These are phyloP conservation scores for Rhyacichthys aspro DNA, from an alignment of 2,797 vertebrate genomes.

Conservation along the genomic window DNA sequence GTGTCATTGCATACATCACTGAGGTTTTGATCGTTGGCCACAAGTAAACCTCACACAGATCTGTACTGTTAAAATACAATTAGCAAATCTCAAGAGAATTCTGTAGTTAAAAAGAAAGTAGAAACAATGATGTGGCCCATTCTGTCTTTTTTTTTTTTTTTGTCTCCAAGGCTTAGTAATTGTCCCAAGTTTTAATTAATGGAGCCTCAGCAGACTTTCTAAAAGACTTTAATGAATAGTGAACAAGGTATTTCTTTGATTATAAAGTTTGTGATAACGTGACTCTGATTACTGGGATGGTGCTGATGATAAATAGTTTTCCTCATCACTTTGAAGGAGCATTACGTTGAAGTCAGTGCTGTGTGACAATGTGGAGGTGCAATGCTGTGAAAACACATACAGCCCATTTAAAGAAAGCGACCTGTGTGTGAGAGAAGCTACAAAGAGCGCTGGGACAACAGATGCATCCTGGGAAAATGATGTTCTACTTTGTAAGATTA, in stretches of 20 bases:
- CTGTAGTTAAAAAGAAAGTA: not conserved
- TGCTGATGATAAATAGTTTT: not conserved
- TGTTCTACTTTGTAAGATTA: conserved; percentile 45
- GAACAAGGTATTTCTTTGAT: conserved; percentile 8
- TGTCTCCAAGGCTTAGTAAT: conserved; percentile 8
- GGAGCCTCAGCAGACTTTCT: conserved; percentile 4
- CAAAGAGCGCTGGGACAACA: conserved; percentile 28
- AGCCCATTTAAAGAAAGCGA: conserved; percentile 5
- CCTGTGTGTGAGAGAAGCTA: not conserved
- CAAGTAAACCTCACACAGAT: too few species aligned
- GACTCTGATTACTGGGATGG: not conserved
- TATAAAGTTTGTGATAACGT: not conserved
- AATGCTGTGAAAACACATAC: not conserved
- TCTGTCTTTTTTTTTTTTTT: not conserved
- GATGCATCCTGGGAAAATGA: conserved; percentile 54
- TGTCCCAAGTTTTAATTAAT: conserved; percentile 1
- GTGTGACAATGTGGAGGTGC: not conserved
- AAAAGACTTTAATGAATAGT: conserved; percentile 2
- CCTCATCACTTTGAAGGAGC: too few species aligned
- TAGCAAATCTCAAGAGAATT: not conserved
- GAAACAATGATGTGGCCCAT: not conserved
- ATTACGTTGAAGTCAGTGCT: not conserved
- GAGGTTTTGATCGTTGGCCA: too few species aligned
- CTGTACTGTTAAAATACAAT: not conserved
- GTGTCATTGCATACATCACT: too few species aligned